phyloP scores from a whole-genome alignment of 2,797 vertebrate genomes.

The Anniella stebbinsi region DNA sequence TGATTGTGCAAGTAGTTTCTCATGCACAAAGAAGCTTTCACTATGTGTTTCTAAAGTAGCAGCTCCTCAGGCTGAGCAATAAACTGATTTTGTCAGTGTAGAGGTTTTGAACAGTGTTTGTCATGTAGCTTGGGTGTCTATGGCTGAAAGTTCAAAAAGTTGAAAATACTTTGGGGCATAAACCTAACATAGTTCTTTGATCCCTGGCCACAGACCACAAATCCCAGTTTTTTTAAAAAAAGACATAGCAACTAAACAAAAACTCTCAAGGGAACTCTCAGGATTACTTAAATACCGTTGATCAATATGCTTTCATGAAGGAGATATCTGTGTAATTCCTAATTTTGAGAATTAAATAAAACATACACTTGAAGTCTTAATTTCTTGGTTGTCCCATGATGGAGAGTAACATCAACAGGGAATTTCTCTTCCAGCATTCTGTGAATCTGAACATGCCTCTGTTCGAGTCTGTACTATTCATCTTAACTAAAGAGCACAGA shows the following conservation, averaged over 20 bases:
- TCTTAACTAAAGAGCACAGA: slow-evolving; percentile 31
- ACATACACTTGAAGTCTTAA: slow-evolving; percentile 9
- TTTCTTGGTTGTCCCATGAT: background rate
- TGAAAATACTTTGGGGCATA: background rate
- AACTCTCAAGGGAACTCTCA: background rate
- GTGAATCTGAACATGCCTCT: background rate
- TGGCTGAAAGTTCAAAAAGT: background rate
- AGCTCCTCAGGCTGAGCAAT: background rate
- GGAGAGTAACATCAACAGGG: background rate
- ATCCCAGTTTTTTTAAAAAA: background rate
- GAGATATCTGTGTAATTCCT: slow-evolving; percentile 7
- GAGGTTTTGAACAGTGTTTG: background rate
- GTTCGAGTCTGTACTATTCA: slow-evolving; percentile 15
- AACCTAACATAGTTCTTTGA: background rate
- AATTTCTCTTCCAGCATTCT: background rate
- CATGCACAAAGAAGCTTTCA: background rate
- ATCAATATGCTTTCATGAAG: slow-evolving; percentile 15
- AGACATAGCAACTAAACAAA: slow-evolving; percentile 6
- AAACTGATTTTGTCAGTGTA: background rate
- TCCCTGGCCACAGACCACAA: background rate
- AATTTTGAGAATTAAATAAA: slow-evolving; percentile 18
- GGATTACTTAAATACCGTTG: slow-evolving; percentile 9
- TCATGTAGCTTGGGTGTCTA: background rate
- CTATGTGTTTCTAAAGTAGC: background rate
- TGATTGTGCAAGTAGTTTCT: background rate